Conservation (phyloP, 2,113 vertebrate genomes). For the Gallinago jamesoni region DNA sequence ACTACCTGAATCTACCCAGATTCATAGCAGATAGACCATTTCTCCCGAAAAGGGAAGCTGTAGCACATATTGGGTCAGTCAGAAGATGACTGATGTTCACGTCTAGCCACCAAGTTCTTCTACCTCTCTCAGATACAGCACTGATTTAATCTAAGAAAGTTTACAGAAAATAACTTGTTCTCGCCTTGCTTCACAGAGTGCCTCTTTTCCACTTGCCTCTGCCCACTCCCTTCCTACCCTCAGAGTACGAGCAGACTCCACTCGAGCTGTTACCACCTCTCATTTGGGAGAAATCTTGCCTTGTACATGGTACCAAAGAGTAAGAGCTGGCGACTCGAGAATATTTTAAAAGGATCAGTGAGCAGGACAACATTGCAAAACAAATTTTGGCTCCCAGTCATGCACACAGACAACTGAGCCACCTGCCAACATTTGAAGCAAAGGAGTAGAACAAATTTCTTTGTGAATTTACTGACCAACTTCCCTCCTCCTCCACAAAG, state of each 20-base stretch:
- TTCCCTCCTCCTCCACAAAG: slow-evolving; percentile 20
- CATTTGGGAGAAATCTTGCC: neutral
- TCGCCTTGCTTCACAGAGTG: neutral
- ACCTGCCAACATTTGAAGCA: slow-evolving; percentile 12
- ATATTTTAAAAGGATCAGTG: neutral
- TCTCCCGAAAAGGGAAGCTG: neutral
- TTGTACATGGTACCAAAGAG: neutral
- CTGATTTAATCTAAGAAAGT: neutral
- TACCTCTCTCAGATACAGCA: neutral
- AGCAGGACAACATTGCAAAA: neutral
- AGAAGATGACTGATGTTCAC: neutral
- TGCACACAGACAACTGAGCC: neutral
- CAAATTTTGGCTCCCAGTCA: neutral
- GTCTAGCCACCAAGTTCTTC: neutral
- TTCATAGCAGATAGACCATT: neutral
- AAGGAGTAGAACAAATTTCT: slow-evolving; percentile 12
- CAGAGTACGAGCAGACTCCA: neutral
- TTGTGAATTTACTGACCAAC: neutral
- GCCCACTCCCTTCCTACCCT: slow-evolving; percentile 20
- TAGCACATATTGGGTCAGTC: neutral
- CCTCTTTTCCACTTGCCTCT: neutral
- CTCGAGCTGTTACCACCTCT: neutral
- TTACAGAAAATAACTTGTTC: slow-evolving; percentile 44
- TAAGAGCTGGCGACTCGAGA: neutral
- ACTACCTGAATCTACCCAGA: neutral